Conservation (phyloP, 1,140 invertebrate species). For the Rhysida immarginata region DNA sequence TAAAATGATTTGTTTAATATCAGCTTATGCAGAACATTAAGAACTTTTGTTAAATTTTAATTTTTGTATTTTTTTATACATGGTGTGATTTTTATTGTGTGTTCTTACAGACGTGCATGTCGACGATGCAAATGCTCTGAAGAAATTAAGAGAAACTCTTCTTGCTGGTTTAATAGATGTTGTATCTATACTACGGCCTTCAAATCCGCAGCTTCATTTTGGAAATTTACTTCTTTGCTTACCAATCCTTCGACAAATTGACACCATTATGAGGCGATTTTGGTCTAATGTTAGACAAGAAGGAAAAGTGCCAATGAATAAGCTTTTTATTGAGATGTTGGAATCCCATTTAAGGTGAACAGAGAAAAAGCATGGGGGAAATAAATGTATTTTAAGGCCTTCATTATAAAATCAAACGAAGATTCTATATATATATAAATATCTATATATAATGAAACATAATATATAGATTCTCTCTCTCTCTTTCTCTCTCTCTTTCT, state of each 20-base stretch:
- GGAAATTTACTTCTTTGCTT: constrained; percentile 77
- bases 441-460: no score
- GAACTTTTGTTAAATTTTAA: no score
- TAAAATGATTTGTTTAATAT: no score
- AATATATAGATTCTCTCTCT: no score
- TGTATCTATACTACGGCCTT: constrained; percentile 50
- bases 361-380: no score
- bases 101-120: constrained; percentile 59
- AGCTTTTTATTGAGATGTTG: constrained; percentile 92
- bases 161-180: constrained; percentile 72
- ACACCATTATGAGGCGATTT: constrained; percentile 69
- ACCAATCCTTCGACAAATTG: constrained; percentile 74
- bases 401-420: no score
- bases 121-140: constrained; percentile 65
- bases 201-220: constrained; percentile 35
- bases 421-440: no score
- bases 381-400: no score
- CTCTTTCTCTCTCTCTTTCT: no score
- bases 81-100: no score
- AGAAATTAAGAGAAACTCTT: constrained; percentile 73
- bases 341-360: constrained; percentile 50
- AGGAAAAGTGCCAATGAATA: constrained; percentile 84
- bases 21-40: no score
- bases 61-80: neutral
- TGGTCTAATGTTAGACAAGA: constrained; percentile 78